Percentiles rank a stretch among this genome's conserved stretches.
Evolutionary conservation across 2,797 vertebrate species (phyloP).

Genomic region (Buceros bicornis): DNA sequence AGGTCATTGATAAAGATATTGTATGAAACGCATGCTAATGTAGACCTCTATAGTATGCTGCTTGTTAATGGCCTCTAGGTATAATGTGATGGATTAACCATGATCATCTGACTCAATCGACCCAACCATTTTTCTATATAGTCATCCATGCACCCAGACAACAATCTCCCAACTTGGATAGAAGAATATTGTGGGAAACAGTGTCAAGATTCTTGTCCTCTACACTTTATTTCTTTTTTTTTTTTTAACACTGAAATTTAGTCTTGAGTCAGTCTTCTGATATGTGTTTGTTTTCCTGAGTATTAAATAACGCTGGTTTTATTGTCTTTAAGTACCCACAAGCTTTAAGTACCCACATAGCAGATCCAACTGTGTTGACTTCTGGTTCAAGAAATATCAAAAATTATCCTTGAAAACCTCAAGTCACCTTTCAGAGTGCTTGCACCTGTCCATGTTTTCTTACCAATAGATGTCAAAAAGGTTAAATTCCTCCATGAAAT

Average conservation of each 20-base stretch:
- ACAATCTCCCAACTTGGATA: neutral
- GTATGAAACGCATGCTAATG: neutral
- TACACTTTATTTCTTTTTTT: too few relatives aligned
- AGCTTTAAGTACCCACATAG: neutral
- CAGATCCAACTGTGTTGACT: neutral
- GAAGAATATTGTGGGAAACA: neutral
- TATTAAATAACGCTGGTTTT: neutral
- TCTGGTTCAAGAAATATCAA: neutral
- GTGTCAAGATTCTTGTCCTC: neutral
- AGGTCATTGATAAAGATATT: neutral
- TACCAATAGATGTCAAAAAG: neutral
- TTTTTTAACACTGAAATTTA: neutral
- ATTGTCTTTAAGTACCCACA: neutral
- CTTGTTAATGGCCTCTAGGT: neutral
- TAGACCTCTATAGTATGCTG: neutral
- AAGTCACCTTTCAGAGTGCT: neutral
- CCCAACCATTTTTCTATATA: neutral
- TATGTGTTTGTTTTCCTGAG: neutral
- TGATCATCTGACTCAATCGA: neutral
- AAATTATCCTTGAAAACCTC: neutral
- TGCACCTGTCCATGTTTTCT: neutral
- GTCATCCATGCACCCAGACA: neutral
- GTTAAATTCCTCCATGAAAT: neutral
- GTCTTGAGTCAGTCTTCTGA: neutral
- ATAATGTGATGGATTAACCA: neutral